Base-by-base conservation (phyloP, 1,140 invertebrate genomes). In the Polypedilum pembai region DNA sequence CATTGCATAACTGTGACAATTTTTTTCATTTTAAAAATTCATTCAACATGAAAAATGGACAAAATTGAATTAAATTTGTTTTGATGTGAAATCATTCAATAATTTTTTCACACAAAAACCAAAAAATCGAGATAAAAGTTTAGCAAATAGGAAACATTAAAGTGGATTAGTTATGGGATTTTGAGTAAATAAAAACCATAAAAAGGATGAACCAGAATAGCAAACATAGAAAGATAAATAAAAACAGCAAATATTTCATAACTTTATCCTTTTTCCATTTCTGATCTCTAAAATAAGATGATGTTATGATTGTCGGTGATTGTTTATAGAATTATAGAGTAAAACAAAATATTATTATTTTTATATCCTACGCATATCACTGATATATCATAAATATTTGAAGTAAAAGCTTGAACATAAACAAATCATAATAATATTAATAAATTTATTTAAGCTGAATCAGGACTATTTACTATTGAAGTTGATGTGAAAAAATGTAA, bases 181-280 rank as follows among this genome's bases (percentile, higher is more conserved):
- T 73, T 73, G 20, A 7, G n/a, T 15, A 40, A 40, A 40, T 8
- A 33, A 40, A 24, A 73, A 4, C 72, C 8, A n/a, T n/a, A 5
- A 24, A 73, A 73, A 40, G 40, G 10, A 24, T 40, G 15, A 73
- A 73, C 72, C 72, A 73, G 33, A 73, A 40, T 72, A 20, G 24
- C 18, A 72, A 21, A 18, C 18, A 40, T 17, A 21, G 66, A 18
- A 72, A 21, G 4, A 20, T 7, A 33, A 72, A 21, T 7, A 21
- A 20, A 72, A 72, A 72, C n/a, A 72, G 18, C n/a, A 72, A 72
- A 72, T 20, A 24, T 24, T 33, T 73, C 24, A 33, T 40, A 40
- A 40, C 4, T 73, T 33, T 73, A 17, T 33, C n/a, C 15, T 56
- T 56, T n/a, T 56, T n/a, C n/a, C 45, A 56, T 56, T 56, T 56